Percentiles rank a stretch among this genome's conserved stretches.
Evolutionary conservation across 92 coral and sea anemone genomes (phyloP).

Genomic region (Phenganax stokvisi): DNA sequence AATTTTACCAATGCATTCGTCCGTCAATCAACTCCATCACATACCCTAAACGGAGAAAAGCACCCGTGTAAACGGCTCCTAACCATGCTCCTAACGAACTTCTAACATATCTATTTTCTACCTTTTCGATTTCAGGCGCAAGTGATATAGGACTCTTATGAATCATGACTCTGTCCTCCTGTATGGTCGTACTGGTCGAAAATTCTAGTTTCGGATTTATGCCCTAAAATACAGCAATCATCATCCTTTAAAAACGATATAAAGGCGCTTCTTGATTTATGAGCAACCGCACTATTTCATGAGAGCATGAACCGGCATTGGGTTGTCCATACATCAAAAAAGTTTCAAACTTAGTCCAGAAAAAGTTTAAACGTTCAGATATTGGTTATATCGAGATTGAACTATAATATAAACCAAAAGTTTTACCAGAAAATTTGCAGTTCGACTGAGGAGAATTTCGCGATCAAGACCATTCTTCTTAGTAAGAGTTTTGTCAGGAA

Average conservation of each 20-base stretch:
- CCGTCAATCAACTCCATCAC: too few species aligned
- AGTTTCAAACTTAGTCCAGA: too few species aligned
- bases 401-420: neutral
- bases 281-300: too few species aligned
- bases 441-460: slow-evolving; percentile 68
- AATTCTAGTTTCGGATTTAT: slow-evolving; percentile 96
- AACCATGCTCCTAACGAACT: neutral
- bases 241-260: neutral
- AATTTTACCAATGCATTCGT: too few species aligned
- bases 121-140: slow-evolving; percentile 41
- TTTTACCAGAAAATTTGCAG: slow-evolving; percentile 80
- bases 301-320: too few species aligned
- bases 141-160: slow-evolving; percentile 31
- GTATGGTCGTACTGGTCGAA: slow-evolving; percentile 83
- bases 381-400: neutral
- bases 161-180: slow-evolving; percentile 82
- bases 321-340: too few species aligned
- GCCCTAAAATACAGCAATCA: slow-evolving; percentile 53
- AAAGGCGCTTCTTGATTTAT: neutral
- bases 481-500: slow-evolving; percentile 87
- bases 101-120: neutral
- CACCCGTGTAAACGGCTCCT: too few species aligned
- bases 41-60: too few species aligned
- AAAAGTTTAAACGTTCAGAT: too few species aligned
- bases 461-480: slow-evolving; percentile 93